These are phyloP conservation scores for Hypercompe scribonia DNA, from an alignment of 2,888 invertebrate species.

Conservation along the genomic window DNA sequence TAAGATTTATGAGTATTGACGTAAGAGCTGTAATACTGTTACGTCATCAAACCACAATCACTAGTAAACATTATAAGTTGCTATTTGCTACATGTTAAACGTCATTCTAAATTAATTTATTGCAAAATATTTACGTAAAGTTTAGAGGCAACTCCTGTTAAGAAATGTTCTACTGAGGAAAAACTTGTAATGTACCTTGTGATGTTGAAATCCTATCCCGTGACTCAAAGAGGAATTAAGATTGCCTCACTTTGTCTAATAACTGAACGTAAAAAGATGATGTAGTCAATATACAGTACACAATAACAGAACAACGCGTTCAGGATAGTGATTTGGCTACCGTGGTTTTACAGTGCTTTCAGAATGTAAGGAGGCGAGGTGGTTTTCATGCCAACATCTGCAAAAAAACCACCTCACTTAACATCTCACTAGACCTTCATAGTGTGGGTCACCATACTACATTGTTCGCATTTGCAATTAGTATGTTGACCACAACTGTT, in stretches of 20 bases:
- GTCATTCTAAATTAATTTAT: neutral
- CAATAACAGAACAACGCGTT: neutral
- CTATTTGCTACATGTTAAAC: neutral
- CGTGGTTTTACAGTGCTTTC: no score
- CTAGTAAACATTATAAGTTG: neutral
- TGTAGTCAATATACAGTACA: neutral
- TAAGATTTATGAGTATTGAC: slow-evolving; percentile 3
- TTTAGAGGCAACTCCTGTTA: no score
- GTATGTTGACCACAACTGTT: no score
- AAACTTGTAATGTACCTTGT: neutral
- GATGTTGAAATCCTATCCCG: neutral
- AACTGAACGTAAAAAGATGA: neutral
- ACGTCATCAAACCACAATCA: neutral
- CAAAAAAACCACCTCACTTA: no score
- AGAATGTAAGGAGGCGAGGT: no score
- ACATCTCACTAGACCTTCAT: no score
- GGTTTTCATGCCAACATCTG: no score
- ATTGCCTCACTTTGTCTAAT: neutral
- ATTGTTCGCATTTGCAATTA: no score
- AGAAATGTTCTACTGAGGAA: neutral
- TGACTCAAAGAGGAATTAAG: neutral
- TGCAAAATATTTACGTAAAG: neutral
- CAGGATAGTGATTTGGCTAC: no score
- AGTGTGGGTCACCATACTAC: no score
- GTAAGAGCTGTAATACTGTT: neutral